Conservation (phyloP, 1,140 invertebrate species). For the Brachionus calyciflorus region DNA sequence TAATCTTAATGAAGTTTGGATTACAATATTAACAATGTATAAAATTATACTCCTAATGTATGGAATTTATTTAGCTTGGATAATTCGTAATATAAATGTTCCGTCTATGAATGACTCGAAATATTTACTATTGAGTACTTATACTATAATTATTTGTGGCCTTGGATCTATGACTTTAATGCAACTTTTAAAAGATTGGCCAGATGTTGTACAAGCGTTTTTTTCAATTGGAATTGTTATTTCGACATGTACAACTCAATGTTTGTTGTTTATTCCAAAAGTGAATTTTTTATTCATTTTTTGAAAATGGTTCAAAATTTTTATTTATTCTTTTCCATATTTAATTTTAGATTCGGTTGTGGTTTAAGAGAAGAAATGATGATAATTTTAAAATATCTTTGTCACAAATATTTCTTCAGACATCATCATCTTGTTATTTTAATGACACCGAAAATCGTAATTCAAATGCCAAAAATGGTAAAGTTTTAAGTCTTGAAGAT, state of each 20-base stretch:
- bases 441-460: neutral
- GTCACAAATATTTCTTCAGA: constrained; percentile 43
- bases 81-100: constrained; percentile 51
- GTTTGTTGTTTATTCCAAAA: constrained; percentile 79
- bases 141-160: constrained; percentile 49
- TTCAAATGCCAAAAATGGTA: neutral
- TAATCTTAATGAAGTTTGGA: constrained; percentile 49
- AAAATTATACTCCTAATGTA: constrained; percentile 50
- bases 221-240: constrained; percentile 49
- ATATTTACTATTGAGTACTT: constrained; percentile 51
- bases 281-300: constrained; percentile 50
- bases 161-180: constrained; percentile 50
- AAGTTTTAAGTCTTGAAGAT: constrained; percentile 6
- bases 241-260: constrained; percentile 76
- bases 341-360: constrained; percentile 16
- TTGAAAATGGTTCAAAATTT: too few species aligned
- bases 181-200: constrained; percentile 49
- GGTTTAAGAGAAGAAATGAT: constrained; percentile 32
- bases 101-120: constrained; percentile 53
- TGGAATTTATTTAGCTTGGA: constrained; percentile 52
- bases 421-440: constrained; percentile 8
- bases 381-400: constrained; percentile 42
- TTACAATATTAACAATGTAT: constrained; percentile 50
- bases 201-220: constrained; percentile 51
- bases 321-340: neutral